Evolutionary conservation across 2,888 invertebrate genomes (phyloP), one percentile per base, ranked within the genome.

Genomic region (Erebia ligea): DNA sequence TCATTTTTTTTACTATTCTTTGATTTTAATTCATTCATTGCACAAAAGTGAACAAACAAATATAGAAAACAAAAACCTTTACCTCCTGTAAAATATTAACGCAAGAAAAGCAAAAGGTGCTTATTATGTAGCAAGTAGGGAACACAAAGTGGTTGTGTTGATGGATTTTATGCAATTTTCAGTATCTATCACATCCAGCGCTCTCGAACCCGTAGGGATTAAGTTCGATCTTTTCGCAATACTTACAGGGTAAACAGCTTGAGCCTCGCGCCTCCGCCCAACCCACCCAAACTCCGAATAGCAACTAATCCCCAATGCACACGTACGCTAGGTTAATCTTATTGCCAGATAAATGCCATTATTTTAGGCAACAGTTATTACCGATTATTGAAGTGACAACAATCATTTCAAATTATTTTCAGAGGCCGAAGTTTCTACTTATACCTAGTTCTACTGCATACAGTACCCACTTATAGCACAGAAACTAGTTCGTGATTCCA

Each of bases 121-220:
- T 75, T 76, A 75, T 73, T 73, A 77, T 75, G 73, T 75, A 74
- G 68, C 67, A 72, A 71, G 72, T 67, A 70, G 71, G 76, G 77
- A 79, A 76, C 85, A 88, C 86, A 91, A 89, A 88, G 87, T 86
- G 84, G 84, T 83, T 81, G 86, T 87, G 88, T 88, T 92, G 92
- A 93, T 92, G 88, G 92, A 91, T 92, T 92, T 92, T 92, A 93
- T 93, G 92, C 92, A 92, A 93, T 93, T 92, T 92, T 90, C 92
- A 91, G 90, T 92, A 92, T 92, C 92, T 92, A 92, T 92, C 92
- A 89, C 87, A 86, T 80, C 86, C 90, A 89, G 90, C 85, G 86
- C 87, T 82, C 84, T 83, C 83, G 80, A 84, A 83, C 86, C 92
- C 88, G 83, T 78, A 77, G 92, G 92, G 91, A 91, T 92, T 93